phyloP scores from a whole-genome alignment of 64 coral and sea anemone species.

The Anthopleura sola region DNA sequence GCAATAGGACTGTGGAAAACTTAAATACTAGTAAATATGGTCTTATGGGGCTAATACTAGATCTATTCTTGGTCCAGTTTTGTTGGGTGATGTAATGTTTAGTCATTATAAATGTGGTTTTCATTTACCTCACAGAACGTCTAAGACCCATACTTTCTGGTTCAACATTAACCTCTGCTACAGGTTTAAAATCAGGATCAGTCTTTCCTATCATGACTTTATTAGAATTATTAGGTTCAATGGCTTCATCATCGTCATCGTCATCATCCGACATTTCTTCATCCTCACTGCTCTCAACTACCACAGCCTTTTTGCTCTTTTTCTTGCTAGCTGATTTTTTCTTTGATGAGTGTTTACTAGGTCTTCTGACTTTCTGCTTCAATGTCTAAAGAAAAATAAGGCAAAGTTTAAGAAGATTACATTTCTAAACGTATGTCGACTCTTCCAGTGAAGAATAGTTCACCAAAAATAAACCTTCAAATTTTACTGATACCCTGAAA shows the following conservation, averaged over 20 bases:
- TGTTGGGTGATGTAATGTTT: neutral
- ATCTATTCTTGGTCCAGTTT: too few relatives aligned
- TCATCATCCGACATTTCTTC: slow-evolving; percentile 14
- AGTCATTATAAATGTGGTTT: neutral
- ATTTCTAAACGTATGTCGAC: too few relatives aligned
- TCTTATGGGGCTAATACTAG: too few relatives aligned
- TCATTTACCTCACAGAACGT: slow-evolving; percentile 53
- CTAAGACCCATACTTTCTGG: slow-evolving; percentile 23
- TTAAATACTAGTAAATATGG: too few relatives aligned
- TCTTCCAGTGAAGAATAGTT: too few relatives aligned
- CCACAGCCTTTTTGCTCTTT: neutral
- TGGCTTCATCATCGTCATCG: slow-evolving; percentile 45
- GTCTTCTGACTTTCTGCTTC: neutral
- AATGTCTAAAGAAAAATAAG: neutral
- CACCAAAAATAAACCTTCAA: too few relatives aligned
- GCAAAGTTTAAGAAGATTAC: neutral
- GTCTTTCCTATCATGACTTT: slow-evolving; percentile 42
- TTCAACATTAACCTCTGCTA: slow-evolving; percentile 9
- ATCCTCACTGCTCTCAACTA: slow-evolving; percentile 14
- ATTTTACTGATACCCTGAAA: too few relatives aligned
- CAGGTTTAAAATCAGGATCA: slow-evolving; percentile 66
- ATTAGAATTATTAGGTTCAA: slow-evolving; percentile 5
- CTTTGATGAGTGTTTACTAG: neutral
- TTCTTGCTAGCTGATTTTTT: slow-evolving; percentile 7
- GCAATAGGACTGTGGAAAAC: too few relatives aligned